Evolutionary conservation across 1,140 invertebrate genomes (phyloP).

Genomic region (Zaprionus nigranus): DNA sequence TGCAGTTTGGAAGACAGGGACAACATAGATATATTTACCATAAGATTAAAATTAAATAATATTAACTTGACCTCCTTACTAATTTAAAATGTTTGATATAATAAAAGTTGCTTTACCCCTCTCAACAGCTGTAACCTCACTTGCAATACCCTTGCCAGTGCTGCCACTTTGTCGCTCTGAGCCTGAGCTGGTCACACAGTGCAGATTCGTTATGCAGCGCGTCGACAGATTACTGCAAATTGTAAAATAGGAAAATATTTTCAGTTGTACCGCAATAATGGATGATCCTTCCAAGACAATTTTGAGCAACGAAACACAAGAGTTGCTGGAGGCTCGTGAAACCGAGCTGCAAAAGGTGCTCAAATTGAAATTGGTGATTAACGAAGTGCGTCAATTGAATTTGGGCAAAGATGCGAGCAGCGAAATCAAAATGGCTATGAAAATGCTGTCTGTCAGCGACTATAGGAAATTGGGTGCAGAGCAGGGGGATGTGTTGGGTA

Average conservation of each 20-base stretch:
- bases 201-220: background rate
- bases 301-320: constrained; percentile 38
- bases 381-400: constrained; percentile 40
- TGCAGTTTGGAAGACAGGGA: too few species aligned
- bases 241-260: background rate
- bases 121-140: background rate
- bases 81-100: too few species aligned
- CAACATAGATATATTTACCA: too few species aligned
- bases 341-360: constrained; percentile 51
- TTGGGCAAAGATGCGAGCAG: constrained; percentile 20
- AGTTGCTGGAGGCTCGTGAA: constrained; percentile 47
- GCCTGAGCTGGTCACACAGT: background rate
- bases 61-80: too few species aligned
- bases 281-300: constrained; percentile 46
- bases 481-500: constrained; percentile 54
- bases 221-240: background rate
- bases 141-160: background rate
- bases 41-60: too few species aligned
- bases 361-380: constrained; percentile 56
- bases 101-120: too few species aligned
- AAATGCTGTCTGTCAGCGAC: constrained; percentile 50
- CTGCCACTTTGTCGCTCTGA: background rate
- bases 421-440: constrained; percentile 50
- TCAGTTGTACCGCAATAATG: constrained; percentile 20
- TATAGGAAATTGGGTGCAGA: constrained; percentile 47